Evolutionary conservation across 2,797 vertebrate species (phyloP).

Genomic region (Myotis daubentonii): DNA sequence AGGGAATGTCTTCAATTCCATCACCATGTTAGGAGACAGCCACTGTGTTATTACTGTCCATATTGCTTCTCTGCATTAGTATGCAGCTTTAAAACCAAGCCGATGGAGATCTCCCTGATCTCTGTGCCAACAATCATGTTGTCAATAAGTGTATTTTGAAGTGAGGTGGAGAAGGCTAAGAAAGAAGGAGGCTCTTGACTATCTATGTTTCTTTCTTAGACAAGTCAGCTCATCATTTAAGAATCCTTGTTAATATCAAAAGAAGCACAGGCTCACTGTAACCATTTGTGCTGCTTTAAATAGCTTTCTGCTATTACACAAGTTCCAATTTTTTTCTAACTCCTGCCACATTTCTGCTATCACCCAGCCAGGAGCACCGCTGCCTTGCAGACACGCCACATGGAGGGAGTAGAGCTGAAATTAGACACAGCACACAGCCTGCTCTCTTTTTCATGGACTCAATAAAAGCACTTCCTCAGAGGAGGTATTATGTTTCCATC

Average conservation of each 20-base stretch:
- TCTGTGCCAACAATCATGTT: constrained; percentile 34
- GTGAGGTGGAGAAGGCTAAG: background rate
- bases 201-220: constrained; percentile 28
- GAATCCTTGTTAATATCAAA: constrained; percentile 72
- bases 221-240: constrained; percentile 62
- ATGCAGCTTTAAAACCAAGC: background rate
- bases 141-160: constrained; percentile 13
- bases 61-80: constrained; percentile 32
- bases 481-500: constrained; percentile 64
- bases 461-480: constrained; percentile 58
- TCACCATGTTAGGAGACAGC: constrained; percentile 28
- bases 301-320: constrained; percentile 56
- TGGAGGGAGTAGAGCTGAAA: constrained; percentile 39
- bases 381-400: constrained; percentile 29
- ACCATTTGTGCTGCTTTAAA: constrained; percentile 52
- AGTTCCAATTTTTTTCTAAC: constrained; percentile 47
- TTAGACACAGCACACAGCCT: background rate
- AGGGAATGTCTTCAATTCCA: background rate
- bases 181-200: background rate
- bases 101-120: constrained; percentile 34
- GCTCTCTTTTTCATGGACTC: constrained; percentile 55
- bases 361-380: background rate
- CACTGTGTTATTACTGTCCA: background rate
- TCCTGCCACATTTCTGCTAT: constrained; percentile 41
- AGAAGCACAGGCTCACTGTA: constrained; percentile 23